These are phyloP conservation scores for Pangasianodon gigas DNA, from an alignment of 2,113 vertebrate species.

Conservation along the genomic window DNA sequence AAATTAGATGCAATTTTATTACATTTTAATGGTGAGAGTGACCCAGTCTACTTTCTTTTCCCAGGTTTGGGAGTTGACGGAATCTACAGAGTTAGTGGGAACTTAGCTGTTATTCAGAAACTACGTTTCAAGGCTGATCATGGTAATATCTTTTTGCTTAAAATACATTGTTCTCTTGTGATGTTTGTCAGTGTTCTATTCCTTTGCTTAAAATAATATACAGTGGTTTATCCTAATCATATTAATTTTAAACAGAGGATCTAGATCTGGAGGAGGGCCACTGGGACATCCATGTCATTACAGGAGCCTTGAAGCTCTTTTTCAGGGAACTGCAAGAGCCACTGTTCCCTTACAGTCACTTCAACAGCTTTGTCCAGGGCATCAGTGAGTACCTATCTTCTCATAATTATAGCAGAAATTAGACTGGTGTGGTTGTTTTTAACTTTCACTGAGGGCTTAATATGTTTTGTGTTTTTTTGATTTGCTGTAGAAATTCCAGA, in stretches of 20 bases:
- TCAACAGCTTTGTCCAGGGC: constrained; percentile 82
- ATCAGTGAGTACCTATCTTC: constrained; percentile 76
- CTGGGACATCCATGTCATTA: constrained; percentile 94
- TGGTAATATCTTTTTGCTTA: constrained; percentile 66
- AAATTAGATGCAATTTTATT: background rate
- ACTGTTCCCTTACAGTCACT: constrained; percentile 85
- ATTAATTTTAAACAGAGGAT: constrained; percentile 75
- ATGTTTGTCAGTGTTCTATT: background rate
- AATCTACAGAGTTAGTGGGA: constrained; percentile 92
- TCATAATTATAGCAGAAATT: background rate
- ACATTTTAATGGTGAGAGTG: background rate
- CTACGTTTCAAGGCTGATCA: constrained; percentile 92
- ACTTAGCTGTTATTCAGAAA: constrained; percentile 92
- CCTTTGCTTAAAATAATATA: background rate
- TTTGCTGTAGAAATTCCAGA: constrained; percentile 78
- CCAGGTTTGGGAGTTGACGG: constrained; percentile 89
- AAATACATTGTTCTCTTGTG: background rate
- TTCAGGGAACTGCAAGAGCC: constrained; percentile 90
- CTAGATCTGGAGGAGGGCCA: constrained; percentile 87
- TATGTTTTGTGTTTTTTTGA: background rate
- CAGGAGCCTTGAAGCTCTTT: constrained; percentile 90
- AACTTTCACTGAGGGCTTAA: background rate
- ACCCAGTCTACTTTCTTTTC: background rate
- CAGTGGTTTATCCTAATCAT: background rate
- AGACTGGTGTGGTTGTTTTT: background rate